Conservation (phyloP, 2,888 invertebrate genomes). For the Pyrrhia umbra region DNA sequence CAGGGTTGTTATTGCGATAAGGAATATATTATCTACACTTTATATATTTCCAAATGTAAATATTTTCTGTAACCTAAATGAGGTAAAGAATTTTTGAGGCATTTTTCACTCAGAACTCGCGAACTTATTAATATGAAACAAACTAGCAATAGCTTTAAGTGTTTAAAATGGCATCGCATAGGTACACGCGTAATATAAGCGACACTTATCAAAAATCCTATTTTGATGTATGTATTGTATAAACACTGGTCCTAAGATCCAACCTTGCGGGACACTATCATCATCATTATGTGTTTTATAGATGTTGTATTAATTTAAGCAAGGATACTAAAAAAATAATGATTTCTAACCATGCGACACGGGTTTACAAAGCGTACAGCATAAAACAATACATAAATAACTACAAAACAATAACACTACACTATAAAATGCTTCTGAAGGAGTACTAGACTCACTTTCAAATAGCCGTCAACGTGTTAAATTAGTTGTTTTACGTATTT, state of each 20-base stretch:
- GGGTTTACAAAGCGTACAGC: constrained; percentile 65
- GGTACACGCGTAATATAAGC: constrained; percentile 79
- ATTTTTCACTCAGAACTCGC: constrained; percentile 78
- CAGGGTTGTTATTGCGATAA: neutral
- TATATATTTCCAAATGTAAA: constrained; percentile 18
- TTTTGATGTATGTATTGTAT: constrained; percentile 62
- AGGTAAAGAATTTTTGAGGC: neutral
- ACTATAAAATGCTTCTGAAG: constrained; percentile 85
- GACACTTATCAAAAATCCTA: constrained; percentile 65
- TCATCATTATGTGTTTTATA: constrained; percentile 62
- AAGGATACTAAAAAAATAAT: constrained; percentile 63
- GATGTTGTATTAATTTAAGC: constrained; percentile 64
- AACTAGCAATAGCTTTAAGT: constrained; percentile 87
- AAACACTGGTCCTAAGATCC: constrained; percentile 69
- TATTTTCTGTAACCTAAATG: neutral
- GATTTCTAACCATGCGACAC: constrained; percentile 63
- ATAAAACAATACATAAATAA: constrained; percentile 69
- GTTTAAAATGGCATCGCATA: constrained; percentile 83
- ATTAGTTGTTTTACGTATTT: constrained; percentile 86
- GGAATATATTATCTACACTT: neutral
- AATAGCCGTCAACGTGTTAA: constrained; percentile 88
- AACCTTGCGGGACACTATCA: constrained; percentile 78
- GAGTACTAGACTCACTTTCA: constrained; percentile 88
- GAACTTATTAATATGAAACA: constrained; percentile 62
- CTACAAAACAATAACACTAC: constrained; percentile 82